Percentiles rank a stretch among this genome's conserved stretches.
phyloP scores from a whole-genome alignment of 2,888 invertebrate genomes.

The Enchytraeus crypticus region DNA sequence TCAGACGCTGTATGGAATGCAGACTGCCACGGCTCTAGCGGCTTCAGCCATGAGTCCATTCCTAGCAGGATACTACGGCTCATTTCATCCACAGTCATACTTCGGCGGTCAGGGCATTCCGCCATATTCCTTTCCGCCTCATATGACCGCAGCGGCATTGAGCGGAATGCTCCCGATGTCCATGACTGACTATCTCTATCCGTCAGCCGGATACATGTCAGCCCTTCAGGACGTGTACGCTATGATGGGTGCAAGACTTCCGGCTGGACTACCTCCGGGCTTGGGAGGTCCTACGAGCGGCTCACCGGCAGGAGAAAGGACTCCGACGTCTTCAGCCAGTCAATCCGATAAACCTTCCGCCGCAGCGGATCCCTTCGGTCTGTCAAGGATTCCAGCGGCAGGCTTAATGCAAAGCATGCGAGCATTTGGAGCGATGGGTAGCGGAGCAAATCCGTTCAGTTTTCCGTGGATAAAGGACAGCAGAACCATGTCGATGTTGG shows the following conservation, averaged over 20 bases:
- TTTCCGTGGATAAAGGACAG: background rate
- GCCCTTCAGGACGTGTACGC: background rate
- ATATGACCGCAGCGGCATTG: background rate
- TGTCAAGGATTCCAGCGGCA: background rate
- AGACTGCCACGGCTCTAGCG: background rate
- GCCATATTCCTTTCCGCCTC: background rate
- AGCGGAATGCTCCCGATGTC: background rate
- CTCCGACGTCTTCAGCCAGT: background rate
- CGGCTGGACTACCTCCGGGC: background rate
- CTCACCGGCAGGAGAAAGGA: background rate
- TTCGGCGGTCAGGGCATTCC: background rate
- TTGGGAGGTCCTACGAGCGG: background rate
- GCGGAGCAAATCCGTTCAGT: background rate
- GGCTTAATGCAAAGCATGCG: too few relatives aligned
- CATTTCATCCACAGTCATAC: background rate
- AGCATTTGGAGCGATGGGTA: background rate
- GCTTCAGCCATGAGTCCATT: background rate
- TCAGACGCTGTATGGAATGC: background rate
- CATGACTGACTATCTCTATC: background rate
- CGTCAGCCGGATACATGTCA: background rate
- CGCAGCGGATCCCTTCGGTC: background rate
- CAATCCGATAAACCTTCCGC: background rate
- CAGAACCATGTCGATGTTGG: background rate
- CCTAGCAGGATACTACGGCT: background rate
- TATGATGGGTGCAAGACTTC: background rate